Conservation (phyloP, 2,797 vertebrate genomes). For the Leptoclinus maculatus region DNA sequence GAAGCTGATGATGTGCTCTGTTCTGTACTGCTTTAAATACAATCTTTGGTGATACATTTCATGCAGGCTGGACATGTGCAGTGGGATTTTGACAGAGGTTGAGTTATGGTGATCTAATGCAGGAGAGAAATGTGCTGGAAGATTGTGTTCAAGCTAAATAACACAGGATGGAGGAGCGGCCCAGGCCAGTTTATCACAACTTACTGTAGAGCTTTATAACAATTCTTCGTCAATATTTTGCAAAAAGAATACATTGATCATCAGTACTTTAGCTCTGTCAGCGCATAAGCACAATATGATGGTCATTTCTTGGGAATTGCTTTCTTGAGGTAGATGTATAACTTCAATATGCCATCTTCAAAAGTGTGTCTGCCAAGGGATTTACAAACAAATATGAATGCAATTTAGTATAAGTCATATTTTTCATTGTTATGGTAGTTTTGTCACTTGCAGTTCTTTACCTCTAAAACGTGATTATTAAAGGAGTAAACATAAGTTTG, state of each 20-base stretch:
- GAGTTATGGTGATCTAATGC: conserved; percentile 21
- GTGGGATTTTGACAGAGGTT: conserved; percentile 6
- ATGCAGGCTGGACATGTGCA: neutral
- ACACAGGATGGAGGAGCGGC: neutral
- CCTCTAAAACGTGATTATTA: neutral
- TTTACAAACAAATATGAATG: conserved; percentile 8
- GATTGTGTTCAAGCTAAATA: conserved; percentile 16
- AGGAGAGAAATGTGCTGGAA: conserved; percentile 25
- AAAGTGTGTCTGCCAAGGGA: conserved; percentile 2
- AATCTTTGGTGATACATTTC: conserved; percentile 10
- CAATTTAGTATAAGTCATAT: neutral
- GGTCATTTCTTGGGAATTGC: conserved; percentile 18
- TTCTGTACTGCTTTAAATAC: conserved; percentile 5
- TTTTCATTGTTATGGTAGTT: conserved; percentile 9
- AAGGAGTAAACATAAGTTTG: neutral
- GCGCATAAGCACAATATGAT: neutral
- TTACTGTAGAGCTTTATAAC: conserved; percentile 23
- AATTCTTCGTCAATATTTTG: conserved; percentile 19
- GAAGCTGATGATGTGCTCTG: neutral
- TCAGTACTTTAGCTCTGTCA: conserved; percentile 12
- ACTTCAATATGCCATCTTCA: conserved; percentile 21
- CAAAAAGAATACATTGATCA: conserved; percentile 18
- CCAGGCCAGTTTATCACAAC: conserved; percentile 21
- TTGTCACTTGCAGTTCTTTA: neutral
- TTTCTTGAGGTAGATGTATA: conserved; percentile 17